These are phyloP conservation scores for Rhabdomys pumilio DNA, from an alignment of 2,797 vertebrate genomes.

Conservation along the genomic window DNA sequence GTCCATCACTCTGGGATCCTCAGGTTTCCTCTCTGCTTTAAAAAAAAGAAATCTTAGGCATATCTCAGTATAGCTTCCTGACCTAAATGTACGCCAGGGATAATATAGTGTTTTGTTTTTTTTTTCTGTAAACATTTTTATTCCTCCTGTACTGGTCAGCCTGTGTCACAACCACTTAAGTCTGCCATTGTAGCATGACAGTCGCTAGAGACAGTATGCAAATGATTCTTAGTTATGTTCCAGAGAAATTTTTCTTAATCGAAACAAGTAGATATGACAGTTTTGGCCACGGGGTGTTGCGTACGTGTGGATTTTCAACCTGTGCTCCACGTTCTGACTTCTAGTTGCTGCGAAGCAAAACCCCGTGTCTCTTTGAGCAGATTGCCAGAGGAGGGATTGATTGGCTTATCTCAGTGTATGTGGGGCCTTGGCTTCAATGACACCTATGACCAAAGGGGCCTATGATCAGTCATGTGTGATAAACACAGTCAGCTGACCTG, in stretches of 20 bases:
- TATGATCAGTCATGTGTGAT: background rate
- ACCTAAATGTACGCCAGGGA: background rate
- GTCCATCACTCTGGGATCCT: background rate
- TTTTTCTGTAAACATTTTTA: background rate
- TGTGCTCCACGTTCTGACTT: background rate
- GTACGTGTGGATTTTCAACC: background rate
- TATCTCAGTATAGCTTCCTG: background rate
- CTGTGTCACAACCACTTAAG: background rate
- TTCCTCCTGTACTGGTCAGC: background rate
- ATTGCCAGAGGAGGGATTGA: background rate
- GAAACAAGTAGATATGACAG: background rate
- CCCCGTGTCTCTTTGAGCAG: background rate
- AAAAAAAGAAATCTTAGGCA: background rate
- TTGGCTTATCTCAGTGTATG: background rate
- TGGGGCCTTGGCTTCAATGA: background rate
- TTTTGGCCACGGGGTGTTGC: background rate
- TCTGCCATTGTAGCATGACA: background rate
- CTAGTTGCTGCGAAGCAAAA: background rate
- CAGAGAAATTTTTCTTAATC: background rate
- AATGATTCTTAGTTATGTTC: background rate
- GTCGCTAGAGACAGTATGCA: background rate
- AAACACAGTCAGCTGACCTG: background rate
- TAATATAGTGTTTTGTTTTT: background rate
- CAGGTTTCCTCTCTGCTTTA: background rate
- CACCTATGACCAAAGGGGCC: background rate